phyloP scores from a whole-genome alignment of 2,797 vertebrate genomes.

The Ptychobarbus kaznakovi region DNA sequence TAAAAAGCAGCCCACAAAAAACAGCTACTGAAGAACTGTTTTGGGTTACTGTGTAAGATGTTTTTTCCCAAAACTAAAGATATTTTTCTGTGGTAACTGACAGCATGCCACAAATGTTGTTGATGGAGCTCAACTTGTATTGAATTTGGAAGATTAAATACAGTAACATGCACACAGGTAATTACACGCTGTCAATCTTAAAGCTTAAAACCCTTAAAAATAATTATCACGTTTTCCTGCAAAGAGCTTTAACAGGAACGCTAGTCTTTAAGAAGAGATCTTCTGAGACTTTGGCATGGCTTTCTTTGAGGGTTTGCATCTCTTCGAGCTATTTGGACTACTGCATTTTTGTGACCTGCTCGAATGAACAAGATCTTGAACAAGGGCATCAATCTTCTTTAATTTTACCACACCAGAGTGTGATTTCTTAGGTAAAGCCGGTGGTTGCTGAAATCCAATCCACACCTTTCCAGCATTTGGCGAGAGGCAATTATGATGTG shows the following conservation, averaged over 20 bases:
- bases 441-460: not conserved
- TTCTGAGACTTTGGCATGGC: slow-evolving; percentile 38
- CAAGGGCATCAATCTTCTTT: slow-evolving; percentile 19
- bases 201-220: slow-evolving; percentile 7
- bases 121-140: slow-evolving; percentile 18
- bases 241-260: not conserved
- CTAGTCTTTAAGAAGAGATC: slow-evolving; percentile 44
- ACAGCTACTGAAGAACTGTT: not conserved
- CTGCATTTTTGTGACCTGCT: slow-evolving; percentile 37
- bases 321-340: slow-evolving; percentile 42
- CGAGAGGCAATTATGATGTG: not conserved
- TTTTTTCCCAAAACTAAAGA: not conserved
- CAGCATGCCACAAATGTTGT: slow-evolving; percentile 7
- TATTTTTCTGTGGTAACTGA: slow-evolving; percentile 14
- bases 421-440: slow-evolving; percentile 7
- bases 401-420: slow-evolving; percentile 27
- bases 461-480: slow-evolving; percentile 30
- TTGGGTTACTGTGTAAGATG: not conserved
- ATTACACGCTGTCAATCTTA: not conserved
- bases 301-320: slow-evolving; percentile 45
- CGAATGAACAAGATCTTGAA: slow-evolving; percentile 16
- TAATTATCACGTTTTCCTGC: slow-evolving; percentile 48
- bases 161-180: slow-evolving; percentile 1
- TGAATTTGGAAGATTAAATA: slow-evolving; percentile 14
- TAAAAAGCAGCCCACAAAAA: not conserved